Percentiles rank a stretch among this genome's conserved stretches.
Conservation (phyloP, 2,888 invertebrate genomes). For the Drosophila antonietae region DNA sequence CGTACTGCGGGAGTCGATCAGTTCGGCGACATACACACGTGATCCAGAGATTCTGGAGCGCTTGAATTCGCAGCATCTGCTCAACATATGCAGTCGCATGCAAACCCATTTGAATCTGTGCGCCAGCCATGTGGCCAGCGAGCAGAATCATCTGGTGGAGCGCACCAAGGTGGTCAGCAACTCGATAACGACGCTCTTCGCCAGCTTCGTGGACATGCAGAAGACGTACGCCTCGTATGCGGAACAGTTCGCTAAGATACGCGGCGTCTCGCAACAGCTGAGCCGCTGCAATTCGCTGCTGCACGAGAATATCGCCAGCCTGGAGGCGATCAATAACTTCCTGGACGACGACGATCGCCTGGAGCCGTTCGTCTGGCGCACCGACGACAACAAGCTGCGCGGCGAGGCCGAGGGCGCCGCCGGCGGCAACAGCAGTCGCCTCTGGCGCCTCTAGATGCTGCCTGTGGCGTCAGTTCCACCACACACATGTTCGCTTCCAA, state of each 20-base stretch:
- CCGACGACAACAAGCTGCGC: slow-evolving; percentile 85
- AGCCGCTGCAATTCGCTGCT: slow-evolving; percentile 92
- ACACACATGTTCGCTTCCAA: slow-evolving; percentile 2
- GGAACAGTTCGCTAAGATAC: slow-evolving; percentile 92
- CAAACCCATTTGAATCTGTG: slow-evolving; percentile 94
- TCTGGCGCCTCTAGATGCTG: slow-evolving; percentile 66
- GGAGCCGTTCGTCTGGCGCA: slow-evolving; percentile 96
- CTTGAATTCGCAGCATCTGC: slow-evolving; percentile 87
- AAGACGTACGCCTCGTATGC: slow-evolving; percentile 93
- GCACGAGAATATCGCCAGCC: slow-evolving; percentile 93
- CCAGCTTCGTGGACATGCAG: slow-evolving; percentile 91
- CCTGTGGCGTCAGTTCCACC: background rate
- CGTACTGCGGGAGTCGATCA: slow-evolving; percentile 94
- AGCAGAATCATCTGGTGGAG: slow-evolving; percentile 90
- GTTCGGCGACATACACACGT: slow-evolving; percentile 89
- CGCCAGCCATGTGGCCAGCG: slow-evolving; percentile 92
- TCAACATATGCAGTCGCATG: slow-evolving; percentile 91
- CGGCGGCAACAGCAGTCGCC: slow-evolving; percentile 60
- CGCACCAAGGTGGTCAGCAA: slow-evolving; percentile 91
- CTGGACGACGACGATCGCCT: slow-evolving; percentile 93
- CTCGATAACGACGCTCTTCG: slow-evolving; percentile 89
- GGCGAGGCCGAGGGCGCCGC: slow-evolving; percentile 78
- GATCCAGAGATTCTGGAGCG: slow-evolving; percentile 95
- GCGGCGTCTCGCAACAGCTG: slow-evolving; percentile 93
- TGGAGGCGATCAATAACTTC: slow-evolving; percentile 93